Percentiles rank a stretch among this genome's conserved stretches.
Conservation (phyloP, 2,797 vertebrate species). For the Petrocephalus sullivani region DNA sequence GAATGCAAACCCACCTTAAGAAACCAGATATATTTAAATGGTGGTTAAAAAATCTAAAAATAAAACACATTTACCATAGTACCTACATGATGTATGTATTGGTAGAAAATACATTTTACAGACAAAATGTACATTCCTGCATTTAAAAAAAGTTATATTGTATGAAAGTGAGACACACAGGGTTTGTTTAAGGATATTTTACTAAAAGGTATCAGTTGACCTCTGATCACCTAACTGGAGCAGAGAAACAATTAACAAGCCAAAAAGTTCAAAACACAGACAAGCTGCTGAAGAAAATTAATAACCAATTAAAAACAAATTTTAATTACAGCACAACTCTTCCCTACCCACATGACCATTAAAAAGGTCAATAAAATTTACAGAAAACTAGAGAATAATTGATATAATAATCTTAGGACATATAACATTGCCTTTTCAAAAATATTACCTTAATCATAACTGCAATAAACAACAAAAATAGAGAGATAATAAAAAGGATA, state of each 20-base stretch:
- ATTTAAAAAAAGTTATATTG: background rate
- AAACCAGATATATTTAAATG: background rate
- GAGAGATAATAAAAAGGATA: constrained; percentile 15
- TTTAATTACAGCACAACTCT: constrained; percentile 17
- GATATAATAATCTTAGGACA: constrained; percentile 19
- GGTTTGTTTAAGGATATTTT: constrained; percentile 8
- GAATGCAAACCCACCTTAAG: constrained; percentile 10
- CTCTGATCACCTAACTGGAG: constrained; percentile 5
- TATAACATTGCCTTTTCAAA: constrained; percentile 20
- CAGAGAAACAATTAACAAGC: constrained; percentile 1
- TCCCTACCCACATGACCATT: constrained; percentile 8
- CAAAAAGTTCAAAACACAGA: background rate
- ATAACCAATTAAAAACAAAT: constrained; percentile 1
- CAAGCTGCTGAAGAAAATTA: background rate
- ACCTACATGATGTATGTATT: background rate
- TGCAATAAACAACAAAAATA: constrained; percentile 19
- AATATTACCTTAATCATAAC: constrained; percentile 26
- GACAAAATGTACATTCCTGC: constrained; percentile 11
- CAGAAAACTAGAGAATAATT: constrained; percentile 21
- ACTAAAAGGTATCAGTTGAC: background rate
- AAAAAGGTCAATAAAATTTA: constrained; percentile 20
- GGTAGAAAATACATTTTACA: constrained; percentile 8
- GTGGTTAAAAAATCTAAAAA: constrained; percentile 12
- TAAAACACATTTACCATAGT: background rate
- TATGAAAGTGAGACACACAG: constrained; percentile 13